A percentile compares a stretch with the other conserved stretches of the same genome.
These are phyloP conservation scores for Hedya salicella DNA, from an alignment of 2,888 invertebrate species.

Conservation along the genomic window DNA sequence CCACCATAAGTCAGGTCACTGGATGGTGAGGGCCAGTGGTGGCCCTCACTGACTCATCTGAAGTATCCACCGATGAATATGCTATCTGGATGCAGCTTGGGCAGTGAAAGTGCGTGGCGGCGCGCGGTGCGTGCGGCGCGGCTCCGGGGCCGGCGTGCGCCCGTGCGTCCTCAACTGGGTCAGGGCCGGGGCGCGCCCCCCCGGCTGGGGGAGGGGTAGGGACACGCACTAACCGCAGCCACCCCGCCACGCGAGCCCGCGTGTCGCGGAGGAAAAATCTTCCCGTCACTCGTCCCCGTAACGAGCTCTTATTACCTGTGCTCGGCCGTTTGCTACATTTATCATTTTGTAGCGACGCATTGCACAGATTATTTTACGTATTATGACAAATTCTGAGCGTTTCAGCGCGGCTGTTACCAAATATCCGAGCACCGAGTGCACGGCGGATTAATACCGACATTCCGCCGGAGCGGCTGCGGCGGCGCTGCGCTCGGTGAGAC, in stretches of 20 bases:
- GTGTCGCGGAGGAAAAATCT: background rate
- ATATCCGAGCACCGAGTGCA: background rate
- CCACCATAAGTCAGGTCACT: too few relatives aligned
- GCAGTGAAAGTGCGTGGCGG: slow-evolving; percentile 29
- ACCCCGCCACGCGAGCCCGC: background rate
- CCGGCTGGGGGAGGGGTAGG: slow-evolving; percentile 1
- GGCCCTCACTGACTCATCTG: too few relatives aligned
- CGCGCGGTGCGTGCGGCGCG: background rate
- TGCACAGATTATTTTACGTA: slow-evolving; percentile 5
- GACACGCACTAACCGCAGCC: slow-evolving; percentile 14
- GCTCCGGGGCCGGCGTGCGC: background rate
- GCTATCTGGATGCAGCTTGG: slow-evolving; percentile 8
- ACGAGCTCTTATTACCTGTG: background rate
- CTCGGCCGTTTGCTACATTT: slow-evolving; percentile 5
- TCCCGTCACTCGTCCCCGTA: background rate
- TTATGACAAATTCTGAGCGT: slow-evolving; percentile 13
- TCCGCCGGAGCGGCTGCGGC: background rate
- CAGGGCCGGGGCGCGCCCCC: slow-evolving; percentile 36
- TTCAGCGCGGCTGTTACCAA: background rate
- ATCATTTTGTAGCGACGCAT: slow-evolving; percentile 5
- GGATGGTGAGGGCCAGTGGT: too few relatives aligned
- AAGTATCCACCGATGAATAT: background rate
- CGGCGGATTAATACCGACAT: slow-evolving; percentile 5
- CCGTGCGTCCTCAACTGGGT: slow-evolving; percentile 19
- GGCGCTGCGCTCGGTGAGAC: background rate